Evolutionary conservation across 2,888 invertebrate species (phyloP), one percentile per base, ranked within the genome.

Genomic region (Drosophila borealis): DNA sequence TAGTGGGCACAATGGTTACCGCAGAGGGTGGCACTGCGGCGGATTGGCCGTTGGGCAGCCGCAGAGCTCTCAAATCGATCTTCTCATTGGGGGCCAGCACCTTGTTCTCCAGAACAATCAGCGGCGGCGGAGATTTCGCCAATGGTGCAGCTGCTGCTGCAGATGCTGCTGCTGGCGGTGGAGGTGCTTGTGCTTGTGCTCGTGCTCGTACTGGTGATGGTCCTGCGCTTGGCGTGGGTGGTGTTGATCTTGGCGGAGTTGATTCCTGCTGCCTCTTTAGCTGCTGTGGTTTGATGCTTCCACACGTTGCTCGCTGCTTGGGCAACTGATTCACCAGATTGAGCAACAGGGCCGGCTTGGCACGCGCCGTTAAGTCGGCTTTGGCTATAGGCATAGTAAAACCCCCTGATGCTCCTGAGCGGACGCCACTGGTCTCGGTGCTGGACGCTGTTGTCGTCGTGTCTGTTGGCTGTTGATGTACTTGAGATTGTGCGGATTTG

Each of bases 71-170:
- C 4, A 91, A 33, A 71, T 92, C 90, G 5, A 92, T 91, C 74
- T 91, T 90, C 60, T 92, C 92, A 29, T 89, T 76, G 8, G 89
- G 89, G 0, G 90, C 80, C 14, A 92, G 62, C 2, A 92, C 86
- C 69, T 91, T 92, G 42, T 91, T 89, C 41, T 92, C 92, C 54
- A 92, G 70, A 25, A 92, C 91, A 76, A 90, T 86, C 1, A 91
- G 66, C 8, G 73, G 81, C 33, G 63, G 56, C 9, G 70, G 51
- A 19, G 42, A 29, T 41, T 41, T 44, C 19, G 37, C 6, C 37
- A 21, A 2, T 9, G 9, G 14, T 13, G 29, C 8, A 9, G 13
- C 0, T 19, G 56, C 2, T 29, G 48, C 5, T 37, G 41, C 5
- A 49, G 51, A 14, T 36, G 54, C 11, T 17, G 29, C 25, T 39